These are phyloP conservation scores for Alosa sapidissima DNA, from an alignment of 2,797 vertebrate species.

Conservation along the genomic window DNA sequence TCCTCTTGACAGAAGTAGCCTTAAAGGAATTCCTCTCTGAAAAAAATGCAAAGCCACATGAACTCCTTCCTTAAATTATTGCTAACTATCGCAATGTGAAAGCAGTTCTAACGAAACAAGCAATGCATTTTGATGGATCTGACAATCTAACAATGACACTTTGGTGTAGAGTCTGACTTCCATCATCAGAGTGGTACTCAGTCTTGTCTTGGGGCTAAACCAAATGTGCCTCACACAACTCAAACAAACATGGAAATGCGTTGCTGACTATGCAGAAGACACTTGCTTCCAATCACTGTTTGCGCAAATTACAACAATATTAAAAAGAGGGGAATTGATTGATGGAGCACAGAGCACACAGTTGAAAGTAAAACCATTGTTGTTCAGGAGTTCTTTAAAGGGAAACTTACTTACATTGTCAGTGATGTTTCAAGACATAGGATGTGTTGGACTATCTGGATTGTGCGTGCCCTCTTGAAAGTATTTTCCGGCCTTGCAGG, in stretches of 20 bases:
- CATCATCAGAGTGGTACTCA: background rate
- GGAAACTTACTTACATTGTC: background rate
- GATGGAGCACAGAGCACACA: background rate
- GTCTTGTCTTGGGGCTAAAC: background rate
- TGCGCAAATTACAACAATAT: background rate
- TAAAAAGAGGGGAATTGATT: background rate
- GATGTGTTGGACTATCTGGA: constrained; percentile 1
- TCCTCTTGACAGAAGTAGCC: background rate
- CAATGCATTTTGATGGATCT: background rate
- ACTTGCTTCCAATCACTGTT: background rate
- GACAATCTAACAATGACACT: background rate
- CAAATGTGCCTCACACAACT: background rate
- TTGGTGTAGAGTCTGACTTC: background rate
- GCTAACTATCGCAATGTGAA: constrained; percentile 3
- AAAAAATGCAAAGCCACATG: background rate
- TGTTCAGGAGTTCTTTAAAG: background rate
- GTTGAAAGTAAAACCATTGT: background rate
- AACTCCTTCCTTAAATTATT: background rate
- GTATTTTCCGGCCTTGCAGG: background rate
- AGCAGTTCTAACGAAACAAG: background rate
- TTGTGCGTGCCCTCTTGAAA: background rate
- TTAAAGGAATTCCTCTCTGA: constrained; percentile 3
- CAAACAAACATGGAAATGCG: background rate
- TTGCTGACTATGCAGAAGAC: background rate
- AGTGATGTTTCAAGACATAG: background rate